Evolutionary conservation across 2,113 vertebrate species (phyloP).

Genomic region (Electrona antarctica): DNA sequence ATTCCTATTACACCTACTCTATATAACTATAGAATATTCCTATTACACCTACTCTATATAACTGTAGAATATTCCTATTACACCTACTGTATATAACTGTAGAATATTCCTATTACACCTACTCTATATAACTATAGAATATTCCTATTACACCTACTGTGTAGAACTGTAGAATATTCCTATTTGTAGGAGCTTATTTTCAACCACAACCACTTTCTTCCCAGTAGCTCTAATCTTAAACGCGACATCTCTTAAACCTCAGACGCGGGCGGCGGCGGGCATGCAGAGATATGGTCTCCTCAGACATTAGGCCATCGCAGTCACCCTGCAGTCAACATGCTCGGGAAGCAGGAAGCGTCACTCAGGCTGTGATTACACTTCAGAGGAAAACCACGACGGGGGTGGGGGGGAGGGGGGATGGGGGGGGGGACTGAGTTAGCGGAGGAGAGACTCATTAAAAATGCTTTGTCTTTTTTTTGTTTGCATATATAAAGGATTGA

Average conservation of each 20-base stretch:
- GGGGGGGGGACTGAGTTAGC: conserved; percentile 38
- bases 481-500: background rate
- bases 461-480: conserved; percentile 1
- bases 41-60: no score
- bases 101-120: no score
- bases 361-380: conserved; percentile 56
- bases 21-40: no score
- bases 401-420: background rate
- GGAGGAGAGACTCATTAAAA: conserved; percentile 11
- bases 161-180: no score
- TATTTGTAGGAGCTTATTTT: background rate
- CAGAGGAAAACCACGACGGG: conserved; percentile 64
- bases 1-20: no score
- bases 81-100: no score
- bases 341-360: conserved; percentile 52
- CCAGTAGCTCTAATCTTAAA: conserved; percentile 40
- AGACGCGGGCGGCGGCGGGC: conserved; percentile 35
- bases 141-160: no score
- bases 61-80: no score
- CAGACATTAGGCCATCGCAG: conserved; percentile 52
- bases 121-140: no score
- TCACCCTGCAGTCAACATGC: conserved; percentile 44
- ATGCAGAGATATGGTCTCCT: conserved; percentile 47
- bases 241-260: conserved; percentile 54
- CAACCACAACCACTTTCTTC: background rate